phyloP scores from a whole-genome alignment of 2,113 vertebrate genomes.

The Barbus barbus region DNA sequence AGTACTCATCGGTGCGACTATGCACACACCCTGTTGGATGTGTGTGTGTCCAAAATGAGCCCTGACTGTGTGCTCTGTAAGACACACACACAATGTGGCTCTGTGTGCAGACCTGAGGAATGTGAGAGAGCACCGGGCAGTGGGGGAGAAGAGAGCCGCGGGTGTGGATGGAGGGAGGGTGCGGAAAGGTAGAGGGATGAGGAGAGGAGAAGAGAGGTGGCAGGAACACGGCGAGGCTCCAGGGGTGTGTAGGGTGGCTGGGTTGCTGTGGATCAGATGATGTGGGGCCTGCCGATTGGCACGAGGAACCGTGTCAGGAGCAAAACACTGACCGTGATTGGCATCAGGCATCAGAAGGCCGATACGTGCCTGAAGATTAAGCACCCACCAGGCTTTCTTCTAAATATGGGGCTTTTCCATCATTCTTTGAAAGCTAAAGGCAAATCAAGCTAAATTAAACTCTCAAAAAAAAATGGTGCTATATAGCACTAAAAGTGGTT shows the following conservation, averaged over 20 bases:
- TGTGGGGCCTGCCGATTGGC: slow-evolving; percentile 47
- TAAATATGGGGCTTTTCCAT: background rate
- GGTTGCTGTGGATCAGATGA: slow-evolving; percentile 68
- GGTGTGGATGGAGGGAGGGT: slow-evolving; percentile 75
- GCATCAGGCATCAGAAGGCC: slow-evolving; percentile 26
- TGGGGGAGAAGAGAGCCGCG: slow-evolving; percentile 75
- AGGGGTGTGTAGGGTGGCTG: slow-evolving; percentile 80
- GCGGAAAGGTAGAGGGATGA: slow-evolving; percentile 65
- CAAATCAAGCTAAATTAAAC: background rate
- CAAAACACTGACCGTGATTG: slow-evolving; percentile 26
- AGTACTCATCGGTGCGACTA: slow-evolving; percentile 35
- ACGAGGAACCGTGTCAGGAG: background rate
- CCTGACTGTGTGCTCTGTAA: slow-evolving; percentile 69
- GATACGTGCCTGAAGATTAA: slow-evolving; percentile 4
- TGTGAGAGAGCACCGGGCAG: slow-evolving; percentile 78
- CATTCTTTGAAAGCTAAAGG: background rate
- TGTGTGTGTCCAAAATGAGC: slow-evolving; percentile 54
- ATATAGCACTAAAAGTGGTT: no score
- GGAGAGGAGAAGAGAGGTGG: slow-evolving; percentile 61
- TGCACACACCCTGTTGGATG: slow-evolving; percentile 42
- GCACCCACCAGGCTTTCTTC: background rate
- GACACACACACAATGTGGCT: slow-evolving; percentile 76
- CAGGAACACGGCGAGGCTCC: slow-evolving; percentile 73
- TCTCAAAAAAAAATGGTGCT: no score
- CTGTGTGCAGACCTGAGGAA: slow-evolving; percentile 79